Evolutionary conservation across 1,140 invertebrate species (phyloP).

Genomic region (Drusus annulatus): DNA sequence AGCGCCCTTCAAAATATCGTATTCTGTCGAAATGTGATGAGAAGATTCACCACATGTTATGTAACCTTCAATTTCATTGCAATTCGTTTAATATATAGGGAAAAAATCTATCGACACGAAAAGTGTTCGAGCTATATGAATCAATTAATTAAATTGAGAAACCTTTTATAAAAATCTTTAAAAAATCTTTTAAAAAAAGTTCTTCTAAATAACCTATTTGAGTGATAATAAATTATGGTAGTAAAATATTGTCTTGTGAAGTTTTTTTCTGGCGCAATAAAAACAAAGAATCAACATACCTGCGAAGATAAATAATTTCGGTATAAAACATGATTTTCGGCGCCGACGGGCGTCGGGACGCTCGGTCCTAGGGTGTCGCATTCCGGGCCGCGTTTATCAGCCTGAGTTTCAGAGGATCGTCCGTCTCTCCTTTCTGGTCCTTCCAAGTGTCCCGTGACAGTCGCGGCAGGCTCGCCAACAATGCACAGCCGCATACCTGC

Average conservation of each 20-base stretch:
- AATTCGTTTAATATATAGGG: too few species aligned
- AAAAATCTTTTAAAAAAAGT: too few species aligned
- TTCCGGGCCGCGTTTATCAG: constrained; percentile 16
- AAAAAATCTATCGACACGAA: too few species aligned
- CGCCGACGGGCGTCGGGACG: constrained; percentile 9
- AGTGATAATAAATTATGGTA: too few species aligned
- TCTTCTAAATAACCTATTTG: too few species aligned
- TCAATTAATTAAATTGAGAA: too few species aligned
- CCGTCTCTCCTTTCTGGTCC: not conserved
- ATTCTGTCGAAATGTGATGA: not conserved
- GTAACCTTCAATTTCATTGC: not conserved
- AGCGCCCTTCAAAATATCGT: not conserved
- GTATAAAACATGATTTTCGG: constrained; percentile 2
- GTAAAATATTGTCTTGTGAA: too few species aligned
- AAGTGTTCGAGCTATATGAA: too few species aligned
- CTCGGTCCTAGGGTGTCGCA: constrained; percentile 1
- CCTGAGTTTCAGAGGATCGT: not conserved
- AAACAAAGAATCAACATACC: not conserved
- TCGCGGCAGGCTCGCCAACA: not conserved
- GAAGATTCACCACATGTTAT: not conserved
- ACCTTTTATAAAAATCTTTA: too few species aligned
- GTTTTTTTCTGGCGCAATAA: not conserved
- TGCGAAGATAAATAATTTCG: not conserved
- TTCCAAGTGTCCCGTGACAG: not conserved
- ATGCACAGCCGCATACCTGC: constrained; percentile 27